These are phyloP conservation scores for Clarias magur DNA, from an alignment of 2,113 vertebrate genomes.

Conservation along the genomic window DNA sequence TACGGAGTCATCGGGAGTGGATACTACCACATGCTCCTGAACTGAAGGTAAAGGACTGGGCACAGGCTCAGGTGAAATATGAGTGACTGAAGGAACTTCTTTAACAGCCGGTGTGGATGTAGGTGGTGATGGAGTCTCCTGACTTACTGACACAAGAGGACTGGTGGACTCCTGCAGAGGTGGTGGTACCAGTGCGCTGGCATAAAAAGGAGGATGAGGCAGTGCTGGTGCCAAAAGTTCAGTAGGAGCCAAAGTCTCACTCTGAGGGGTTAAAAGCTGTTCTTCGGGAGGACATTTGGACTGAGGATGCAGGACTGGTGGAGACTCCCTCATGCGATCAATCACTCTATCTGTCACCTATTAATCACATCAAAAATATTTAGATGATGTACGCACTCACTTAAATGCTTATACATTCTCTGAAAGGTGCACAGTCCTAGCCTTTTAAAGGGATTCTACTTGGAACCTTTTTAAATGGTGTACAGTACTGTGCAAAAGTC, in stretches of 20 bases:
- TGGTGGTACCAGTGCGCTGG: conserved; percentile 34
- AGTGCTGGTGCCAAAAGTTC: not conserved
- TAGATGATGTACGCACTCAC: not conserved
- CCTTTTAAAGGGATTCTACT: not conserved
- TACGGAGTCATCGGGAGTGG: not conserved
- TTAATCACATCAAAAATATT: not conserved
- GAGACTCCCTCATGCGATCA: conserved; percentile 64
- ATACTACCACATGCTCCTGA: conserved; percentile 26
- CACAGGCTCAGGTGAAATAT: not conserved
- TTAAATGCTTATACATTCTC: not conserved
- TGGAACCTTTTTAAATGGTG: not conserved
- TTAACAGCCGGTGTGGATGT: conserved; percentile 38
- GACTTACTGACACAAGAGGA: conserved; percentile 37
- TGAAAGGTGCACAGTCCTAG: not conserved
- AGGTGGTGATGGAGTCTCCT: conserved; percentile 37
- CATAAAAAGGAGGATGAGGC: conserved; percentile 28
- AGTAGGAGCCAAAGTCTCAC: not conserved
- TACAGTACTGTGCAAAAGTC: no score
- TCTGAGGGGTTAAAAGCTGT: conserved; percentile 21
- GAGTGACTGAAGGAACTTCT: not conserved
- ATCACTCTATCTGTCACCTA: conserved; percentile 72
- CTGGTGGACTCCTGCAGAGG: conserved; percentile 34
- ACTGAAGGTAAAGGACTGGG: conserved; percentile 16
- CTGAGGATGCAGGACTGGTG: conserved; percentile 31
- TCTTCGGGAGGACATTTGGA: conserved; percentile 23